These are phyloP conservation scores for Dinocampus coccinellae DNA, from an alignment of 2,888 invertebrate genomes.

Conservation along the genomic window DNA sequence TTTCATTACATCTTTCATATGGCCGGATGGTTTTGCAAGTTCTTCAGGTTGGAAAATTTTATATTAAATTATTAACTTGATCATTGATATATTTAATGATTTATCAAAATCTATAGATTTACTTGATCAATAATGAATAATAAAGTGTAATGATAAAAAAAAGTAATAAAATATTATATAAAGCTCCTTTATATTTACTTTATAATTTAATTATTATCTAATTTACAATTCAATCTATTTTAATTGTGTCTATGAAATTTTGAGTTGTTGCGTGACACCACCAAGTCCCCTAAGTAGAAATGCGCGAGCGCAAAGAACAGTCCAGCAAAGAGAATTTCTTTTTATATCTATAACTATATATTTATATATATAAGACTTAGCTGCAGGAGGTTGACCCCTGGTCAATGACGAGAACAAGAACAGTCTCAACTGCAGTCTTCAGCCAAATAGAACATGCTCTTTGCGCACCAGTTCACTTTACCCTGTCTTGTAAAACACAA, in stretches of 20 bases:
- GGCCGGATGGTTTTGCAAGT: neutral
- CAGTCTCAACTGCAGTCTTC: conserved; percentile 52
- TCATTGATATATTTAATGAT: neutral
- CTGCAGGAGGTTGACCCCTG: conserved; percentile 65
- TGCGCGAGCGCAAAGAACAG: conserved; percentile 47
- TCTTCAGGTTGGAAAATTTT: neutral
- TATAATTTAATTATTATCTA: neutral
- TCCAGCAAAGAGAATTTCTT: conserved; percentile 6
- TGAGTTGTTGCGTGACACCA: conserved; percentile 17
- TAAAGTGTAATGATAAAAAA: neutral
- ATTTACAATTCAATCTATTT: neutral
- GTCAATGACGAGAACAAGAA: conserved; percentile 61
- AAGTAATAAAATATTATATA: neutral
- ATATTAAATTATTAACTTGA: neutral
- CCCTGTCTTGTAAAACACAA: conserved; percentile 66
- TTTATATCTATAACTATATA: conserved; percentile 11
- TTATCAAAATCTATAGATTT: neutral
- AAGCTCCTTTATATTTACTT: too few relatives aligned
- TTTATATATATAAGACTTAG: conserved; percentile 4
- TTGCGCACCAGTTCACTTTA: conserved; percentile 63
- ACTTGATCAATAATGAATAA: neutral
- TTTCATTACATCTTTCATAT: neutral
- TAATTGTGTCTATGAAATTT: conserved; percentile 8
- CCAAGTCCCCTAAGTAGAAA: neutral
- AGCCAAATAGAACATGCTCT: conserved; percentile 57